These are phyloP conservation scores for Pandemis cinnamomeana DNA, from an alignment of 2,888 invertebrate species.

Conservation along the genomic window DNA sequence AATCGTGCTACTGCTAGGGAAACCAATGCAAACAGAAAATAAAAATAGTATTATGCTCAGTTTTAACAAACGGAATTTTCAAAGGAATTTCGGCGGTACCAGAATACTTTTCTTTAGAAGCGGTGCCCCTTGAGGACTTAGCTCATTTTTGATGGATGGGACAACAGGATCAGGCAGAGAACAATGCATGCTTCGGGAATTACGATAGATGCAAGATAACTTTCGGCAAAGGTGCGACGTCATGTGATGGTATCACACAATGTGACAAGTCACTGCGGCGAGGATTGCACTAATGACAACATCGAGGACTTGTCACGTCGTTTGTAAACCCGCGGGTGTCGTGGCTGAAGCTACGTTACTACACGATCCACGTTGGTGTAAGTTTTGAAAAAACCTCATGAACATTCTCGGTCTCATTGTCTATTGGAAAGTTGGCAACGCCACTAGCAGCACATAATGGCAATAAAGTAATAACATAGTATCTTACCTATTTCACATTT, in stretches of 20 bases:
- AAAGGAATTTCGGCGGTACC: slow-evolving; percentile 26
- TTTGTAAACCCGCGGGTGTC: slow-evolving; percentile 42
- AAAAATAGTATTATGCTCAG: not conserved
- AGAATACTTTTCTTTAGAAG: slow-evolving; percentile 46
- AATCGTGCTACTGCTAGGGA: not conserved
- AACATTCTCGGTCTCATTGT: no score
- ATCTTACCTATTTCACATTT: no score
- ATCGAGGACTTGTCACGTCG: slow-evolving; percentile 50
- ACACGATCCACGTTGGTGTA: not conserved
- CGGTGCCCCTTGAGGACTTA: slow-evolving; percentile 70
- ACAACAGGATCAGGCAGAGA: slow-evolving; percentile 39
- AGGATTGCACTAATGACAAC: slow-evolving; percentile 59
- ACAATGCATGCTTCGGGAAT: slow-evolving; percentile 41
- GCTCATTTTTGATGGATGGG: slow-evolving; percentile 37
- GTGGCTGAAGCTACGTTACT: not conserved
- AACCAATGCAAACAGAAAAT: slow-evolving; percentile 18
- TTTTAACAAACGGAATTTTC: slow-evolving; percentile 17
- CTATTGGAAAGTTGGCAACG: no score
- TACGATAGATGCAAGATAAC: slow-evolving; percentile 60
- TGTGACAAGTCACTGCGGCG: slow-evolving; percentile 62
- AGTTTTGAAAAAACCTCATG: no score
- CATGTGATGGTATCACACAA: slow-evolving; percentile 62
- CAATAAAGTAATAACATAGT: no score
- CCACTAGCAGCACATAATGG: no score
- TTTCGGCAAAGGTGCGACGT: slow-evolving; percentile 77